Base-by-base conservation (phyloP, 2,888 invertebrate species). In the Hirtodrosophila alboralis region DNA sequence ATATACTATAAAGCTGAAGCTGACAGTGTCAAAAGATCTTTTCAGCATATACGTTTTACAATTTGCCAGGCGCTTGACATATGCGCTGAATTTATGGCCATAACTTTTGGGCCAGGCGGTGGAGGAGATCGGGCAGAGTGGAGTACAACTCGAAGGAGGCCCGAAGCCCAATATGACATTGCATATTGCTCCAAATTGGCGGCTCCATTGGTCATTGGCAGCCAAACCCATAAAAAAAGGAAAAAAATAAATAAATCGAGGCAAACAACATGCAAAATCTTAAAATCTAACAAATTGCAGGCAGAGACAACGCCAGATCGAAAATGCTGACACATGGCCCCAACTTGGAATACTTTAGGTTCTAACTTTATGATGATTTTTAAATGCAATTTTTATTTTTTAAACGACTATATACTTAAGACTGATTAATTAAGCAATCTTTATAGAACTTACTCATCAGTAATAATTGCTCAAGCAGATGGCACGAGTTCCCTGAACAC, bases 1-100 rank as follows among this genome's bases (percentile, higher is more conserved):
- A 84, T 80, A 44, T n/a, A 33, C 58, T 36, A 30, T 51, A 27
- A 41, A 7, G 51, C 37, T 38, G 51, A 47, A 43, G 56, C 65
- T 75, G 72, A 41, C 76, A 73, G 75, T 75, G 84, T 76, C 84
- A 75, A 74, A 74, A 73, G 84, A 84, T 76, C 84, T 70, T 73
- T 79, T 60, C 69, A 73, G 68, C 68, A 52, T 52, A 59, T 62
- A 48, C 68, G 58, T 57, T 70, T 69, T 67, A 77, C 77, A 81
- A 77, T 70, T 81, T 57, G 69, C 69, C 74, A 65, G 41, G 31
- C 59, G 56, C 57, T 48, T 59, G 84, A 84, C 78, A 84, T 71
- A 74, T 74, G 49, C 45, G 41, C 47, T 58, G 47, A 51, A 79
- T 79, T 79, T 79, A 79, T 79, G 60, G 65, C 45, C 83, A 51